These are phyloP conservation scores for Lepus europaeus DNA, from an alignment of 2,113 vertebrate genomes.

Conservation along the genomic window DNA sequence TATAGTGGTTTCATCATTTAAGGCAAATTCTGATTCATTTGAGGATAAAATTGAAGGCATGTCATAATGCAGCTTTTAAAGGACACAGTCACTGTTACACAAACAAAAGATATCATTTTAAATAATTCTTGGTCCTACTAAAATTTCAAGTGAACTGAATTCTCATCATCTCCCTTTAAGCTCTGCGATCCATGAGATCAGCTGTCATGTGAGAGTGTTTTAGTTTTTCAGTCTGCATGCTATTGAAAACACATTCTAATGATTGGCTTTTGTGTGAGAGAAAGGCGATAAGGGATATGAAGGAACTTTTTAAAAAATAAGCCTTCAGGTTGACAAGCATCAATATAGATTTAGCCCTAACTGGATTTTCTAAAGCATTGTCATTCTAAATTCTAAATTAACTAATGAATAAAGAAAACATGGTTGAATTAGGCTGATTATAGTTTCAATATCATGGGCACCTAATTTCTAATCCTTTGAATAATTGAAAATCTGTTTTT, in stretches of 20 bases:
- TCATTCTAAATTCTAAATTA: neutral
- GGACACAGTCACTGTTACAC: neutral
- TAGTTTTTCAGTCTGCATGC: neutral
- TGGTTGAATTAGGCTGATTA: neutral
- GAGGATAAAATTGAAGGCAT: conserved; percentile 32
- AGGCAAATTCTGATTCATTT: conserved; percentile 11
- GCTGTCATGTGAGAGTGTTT: neutral
- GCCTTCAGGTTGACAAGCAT: neutral
- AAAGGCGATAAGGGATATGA: conserved; percentile 6
- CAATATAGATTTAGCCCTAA: neutral
- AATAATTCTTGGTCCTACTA: neutral
- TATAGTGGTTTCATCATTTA: neutral
- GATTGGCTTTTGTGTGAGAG: neutral
- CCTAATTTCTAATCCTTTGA: conserved; percentile 12
- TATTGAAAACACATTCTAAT: neutral
- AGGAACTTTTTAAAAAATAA: neutral
- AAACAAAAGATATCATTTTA: neutral
- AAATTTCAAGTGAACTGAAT: conserved; percentile 10
- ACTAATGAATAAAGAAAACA: neutral
- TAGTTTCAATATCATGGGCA: neutral
- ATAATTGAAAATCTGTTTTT: conserved; percentile 28
- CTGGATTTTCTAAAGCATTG: conserved; percentile 1
- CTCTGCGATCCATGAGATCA: neutral
- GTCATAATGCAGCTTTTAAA: neutral
- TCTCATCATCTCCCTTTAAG: neutral